Percentiles rank a stretch among this genome's conserved stretches.
These are phyloP conservation scores for Ciona savignyi DNA, from an alignment of 23 tunicate species.

Conservation along the genomic window DNA sequence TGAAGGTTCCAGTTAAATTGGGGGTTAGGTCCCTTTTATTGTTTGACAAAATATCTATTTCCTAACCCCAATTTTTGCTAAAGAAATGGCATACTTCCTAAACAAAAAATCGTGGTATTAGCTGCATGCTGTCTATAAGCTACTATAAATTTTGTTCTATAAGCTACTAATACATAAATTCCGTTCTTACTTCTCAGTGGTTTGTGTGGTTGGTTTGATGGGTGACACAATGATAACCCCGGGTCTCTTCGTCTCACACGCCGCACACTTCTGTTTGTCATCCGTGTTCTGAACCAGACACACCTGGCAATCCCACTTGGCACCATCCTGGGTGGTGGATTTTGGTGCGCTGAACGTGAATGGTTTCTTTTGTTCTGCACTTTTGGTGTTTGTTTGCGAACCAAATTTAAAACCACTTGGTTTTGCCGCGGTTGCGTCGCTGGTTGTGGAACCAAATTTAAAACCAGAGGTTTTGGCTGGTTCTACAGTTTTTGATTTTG, in stretches of 20 bases:
- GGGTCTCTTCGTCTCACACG: conserved; percentile 19
- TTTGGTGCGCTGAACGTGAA: background rate
- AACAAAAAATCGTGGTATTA: too few species aligned
- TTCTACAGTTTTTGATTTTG: background rate
- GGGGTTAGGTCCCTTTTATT: too few species aligned
- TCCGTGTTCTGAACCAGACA: conserved; percentile 12
- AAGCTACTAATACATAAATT: background rate
- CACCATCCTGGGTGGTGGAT: background rate
- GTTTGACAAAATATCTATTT: too few species aligned
- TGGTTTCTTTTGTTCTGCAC: too few species aligned
- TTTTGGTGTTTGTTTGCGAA: too few species aligned
- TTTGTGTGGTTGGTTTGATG: background rate
- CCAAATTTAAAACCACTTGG: too few species aligned
- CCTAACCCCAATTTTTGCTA: too few species aligned
- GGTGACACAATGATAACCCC: background rate
- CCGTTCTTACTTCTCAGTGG: too few species aligned
- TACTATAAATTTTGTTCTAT: too few species aligned
- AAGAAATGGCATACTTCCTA: too few species aligned
- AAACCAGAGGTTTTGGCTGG: background rate
- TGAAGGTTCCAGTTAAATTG: too few species aligned
- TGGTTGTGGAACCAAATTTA: background rate
- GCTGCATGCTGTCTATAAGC: background rate
- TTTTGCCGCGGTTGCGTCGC: too few species aligned
- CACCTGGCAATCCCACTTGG: conserved; percentile 13
- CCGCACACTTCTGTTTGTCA: conserved; percentile 9